Evolutionary conservation across 2,888 invertebrate genomes (phyloP), one percentile per base, ranked within the genome.

Genomic region (Netelia virgata): DNA sequence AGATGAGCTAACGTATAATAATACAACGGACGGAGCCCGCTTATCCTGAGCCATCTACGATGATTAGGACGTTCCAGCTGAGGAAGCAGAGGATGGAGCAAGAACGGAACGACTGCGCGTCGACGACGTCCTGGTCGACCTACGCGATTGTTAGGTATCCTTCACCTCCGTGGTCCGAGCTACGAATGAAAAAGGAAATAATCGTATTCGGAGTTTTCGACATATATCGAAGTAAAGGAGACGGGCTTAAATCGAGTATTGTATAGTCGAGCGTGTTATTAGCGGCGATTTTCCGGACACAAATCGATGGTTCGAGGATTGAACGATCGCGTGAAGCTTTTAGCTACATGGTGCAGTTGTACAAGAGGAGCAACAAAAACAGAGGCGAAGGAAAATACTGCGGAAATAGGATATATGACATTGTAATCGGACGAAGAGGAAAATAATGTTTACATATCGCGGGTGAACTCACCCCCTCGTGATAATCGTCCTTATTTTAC

Each of bases 21-120:
- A 89, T 87, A 86, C 88, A 86, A 87, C 82, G 84, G 86, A 86
- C 59, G 66, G 82, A 82, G 72, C 76, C 79, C 63, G 87, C 86
- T 87, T 89, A 89, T 88, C 86, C 86, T 75, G 80, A 85, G 66
- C 85, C 86, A 88, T 86, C 88, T 82, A 87, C 87, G 82, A 86
- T 87, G 87, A 89, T 88, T 89, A 89, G 87, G 83, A 87, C 84
- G 86, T 87, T 80, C 63, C 59, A 55, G 68, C 64, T 23, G 59
- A 47, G 20, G 59, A 36, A 57, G 73, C 55, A 36, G 41, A 61
- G 43, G 76, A 61, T 61, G 68, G 84, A 77, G 66, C 43, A 80
- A 70, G 83, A 75, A 68, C 50, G 23, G 70, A 59, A 64, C 43
- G 81, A 78, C 55, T 70, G 50, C 28, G 73, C 66, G 53, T 50